A percentile compares a stretch with the other conserved stretches of the same genome.
phyloP scores from a whole-genome alignment of 2,797 vertebrate species.

The Phrynocephalus forsythii region DNA sequence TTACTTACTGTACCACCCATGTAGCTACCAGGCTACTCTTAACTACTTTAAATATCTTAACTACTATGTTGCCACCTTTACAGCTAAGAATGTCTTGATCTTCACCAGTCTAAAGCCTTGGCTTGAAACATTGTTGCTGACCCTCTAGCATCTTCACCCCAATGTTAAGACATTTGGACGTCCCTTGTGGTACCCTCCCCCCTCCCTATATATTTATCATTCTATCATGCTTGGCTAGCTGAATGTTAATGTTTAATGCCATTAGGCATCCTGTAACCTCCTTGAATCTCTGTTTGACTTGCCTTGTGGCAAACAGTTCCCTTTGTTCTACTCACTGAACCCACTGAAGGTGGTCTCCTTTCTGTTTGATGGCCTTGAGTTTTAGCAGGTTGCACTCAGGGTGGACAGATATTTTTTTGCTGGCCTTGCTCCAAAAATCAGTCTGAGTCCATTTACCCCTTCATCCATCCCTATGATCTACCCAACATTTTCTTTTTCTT shows the following conservation, averaged over 20 bases:
- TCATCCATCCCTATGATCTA: not conserved
- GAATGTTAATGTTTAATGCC: not conserved
- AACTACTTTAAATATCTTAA: not conserved
- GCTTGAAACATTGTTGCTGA: not conserved
- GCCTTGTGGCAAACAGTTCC: not conserved
- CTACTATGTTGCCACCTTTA: not conserved
- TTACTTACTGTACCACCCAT: no score
- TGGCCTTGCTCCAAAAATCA: no score
- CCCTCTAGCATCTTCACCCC: not conserved
- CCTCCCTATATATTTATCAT: not conserved
- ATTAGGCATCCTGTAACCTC: not conserved
- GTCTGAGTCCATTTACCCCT: not conserved
- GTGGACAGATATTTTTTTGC: not conserved
- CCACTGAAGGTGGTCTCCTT: not conserved
- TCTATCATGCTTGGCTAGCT: not conserved
- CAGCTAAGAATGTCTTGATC: not conserved
- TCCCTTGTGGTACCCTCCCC: not conserved
- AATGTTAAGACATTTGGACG: not conserved
- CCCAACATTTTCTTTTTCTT: not conserved
- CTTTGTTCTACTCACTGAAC: not conserved
- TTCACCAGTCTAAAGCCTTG: not conserved
- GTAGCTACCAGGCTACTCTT: no score
- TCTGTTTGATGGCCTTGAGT: not conserved
- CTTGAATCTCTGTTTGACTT: not conserved
- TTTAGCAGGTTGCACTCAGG: not conserved